Base-by-base conservation (phyloP, 2,797 vertebrate genomes). In the Channa striata region DNA sequence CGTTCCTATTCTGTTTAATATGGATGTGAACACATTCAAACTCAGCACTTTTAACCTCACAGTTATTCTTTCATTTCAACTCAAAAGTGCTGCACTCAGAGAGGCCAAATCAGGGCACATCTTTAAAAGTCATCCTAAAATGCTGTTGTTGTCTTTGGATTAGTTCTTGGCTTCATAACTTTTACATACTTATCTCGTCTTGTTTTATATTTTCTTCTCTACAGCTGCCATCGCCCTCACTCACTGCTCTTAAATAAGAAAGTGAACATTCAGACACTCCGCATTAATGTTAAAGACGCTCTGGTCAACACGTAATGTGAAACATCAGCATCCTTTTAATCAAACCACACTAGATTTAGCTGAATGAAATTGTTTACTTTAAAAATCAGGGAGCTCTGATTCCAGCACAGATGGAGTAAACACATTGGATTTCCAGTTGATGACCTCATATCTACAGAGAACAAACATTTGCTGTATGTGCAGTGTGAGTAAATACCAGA, bases 1-100 rank as follows among this genome's bases (percentile, higher is more conserved):
- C 33, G 48, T 60, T 49, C 21, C 40, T 59, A 4, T 30, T 21
- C 42, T 34, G 43, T 78, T 79, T 70, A 78, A 71, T 50, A 69
- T 72, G 59, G 57, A 70, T 51, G 25, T 62, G 19, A 49, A 65
- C 60, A 64, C 50, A 61, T 50, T 56, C 39, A 64, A 56, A 57
- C 21, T 83, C 72, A 82, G 48, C 44, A 52, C 59, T 30, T 72
- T 69, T 59, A 42, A 78, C 68, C 68, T 72, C 64, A 61, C 19
- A 50, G 19, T 62, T 70, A 54, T 49, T 72, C 21, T 74, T 68
- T 74, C 44, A 74, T 77, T 69, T 59, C 16, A 56, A 65, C 64
- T 44, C 34, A 34, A 65, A 42, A 37, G 43, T 46, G 17, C 36
- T 40, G 2, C 5, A 33, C 33, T 66, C 23, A 53, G 8, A 53